These are phyloP conservation scores for Trogon melanurus DNA, from an alignment of 2,113 vertebrate species.

Conservation along the genomic window DNA sequence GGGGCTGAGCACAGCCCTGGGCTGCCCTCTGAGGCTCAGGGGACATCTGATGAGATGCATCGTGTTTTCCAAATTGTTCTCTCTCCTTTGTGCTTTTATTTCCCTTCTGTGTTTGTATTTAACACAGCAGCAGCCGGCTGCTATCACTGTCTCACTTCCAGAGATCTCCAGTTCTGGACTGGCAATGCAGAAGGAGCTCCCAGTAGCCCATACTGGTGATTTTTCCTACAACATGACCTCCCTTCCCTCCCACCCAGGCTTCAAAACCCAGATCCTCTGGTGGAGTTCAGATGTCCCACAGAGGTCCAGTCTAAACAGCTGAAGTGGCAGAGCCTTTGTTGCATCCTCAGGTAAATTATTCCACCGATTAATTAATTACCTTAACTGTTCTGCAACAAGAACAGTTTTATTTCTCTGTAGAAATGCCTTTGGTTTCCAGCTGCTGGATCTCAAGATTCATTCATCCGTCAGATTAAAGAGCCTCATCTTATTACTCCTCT, in stretches of 20 bases:
- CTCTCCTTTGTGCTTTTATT: background rate
- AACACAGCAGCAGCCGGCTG: background rate
- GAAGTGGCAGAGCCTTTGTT: background rate
- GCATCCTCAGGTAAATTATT: background rate
- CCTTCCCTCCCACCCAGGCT: background rate
- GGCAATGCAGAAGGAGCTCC: background rate
- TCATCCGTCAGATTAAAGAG: background rate
- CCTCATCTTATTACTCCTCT: background rate
- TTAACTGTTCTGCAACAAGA: background rate
- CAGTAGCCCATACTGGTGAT: background rate
- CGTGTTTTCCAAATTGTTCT: background rate
- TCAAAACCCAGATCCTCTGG: background rate
- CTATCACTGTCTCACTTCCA: background rate
- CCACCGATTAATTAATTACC: conserved; percentile 7
- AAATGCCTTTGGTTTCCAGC: background rate
- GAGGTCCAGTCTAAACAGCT: background rate
- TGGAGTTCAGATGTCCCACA: background rate
- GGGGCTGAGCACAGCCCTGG: background rate
- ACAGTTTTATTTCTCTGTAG: background rate
- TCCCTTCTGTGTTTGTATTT: background rate
- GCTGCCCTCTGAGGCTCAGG: background rate
- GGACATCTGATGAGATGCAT: background rate
- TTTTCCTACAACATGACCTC: background rate
- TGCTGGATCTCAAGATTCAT: background rate
- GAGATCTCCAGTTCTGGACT: background rate